These are phyloP conservation scores for Hydractinia symbiolongicarpus DNA, from an alignment of 30 jellyfish, hydroid and myxozoan genomes.

Conservation along the genomic window DNA sequence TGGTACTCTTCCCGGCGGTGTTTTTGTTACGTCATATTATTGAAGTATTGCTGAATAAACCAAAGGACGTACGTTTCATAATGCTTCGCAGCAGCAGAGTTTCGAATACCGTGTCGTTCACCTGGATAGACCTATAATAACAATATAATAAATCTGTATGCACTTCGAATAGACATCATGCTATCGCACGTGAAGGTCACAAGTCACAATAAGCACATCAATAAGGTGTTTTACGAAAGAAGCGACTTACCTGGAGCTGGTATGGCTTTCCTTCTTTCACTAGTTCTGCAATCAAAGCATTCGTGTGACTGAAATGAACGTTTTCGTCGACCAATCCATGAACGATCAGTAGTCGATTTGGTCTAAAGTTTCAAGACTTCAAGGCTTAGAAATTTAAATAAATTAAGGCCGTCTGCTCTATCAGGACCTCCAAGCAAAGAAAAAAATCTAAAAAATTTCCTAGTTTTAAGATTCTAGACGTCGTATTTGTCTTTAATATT, in stretches of 20 bases:
- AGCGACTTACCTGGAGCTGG: slow-evolving; percentile 59
- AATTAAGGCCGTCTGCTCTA: not conserved
- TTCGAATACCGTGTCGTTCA: slow-evolving; percentile 87
- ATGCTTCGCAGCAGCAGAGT: slow-evolving; percentile 83
- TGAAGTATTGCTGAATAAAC: slow-evolving; percentile 58
- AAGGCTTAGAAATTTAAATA: not conserved
- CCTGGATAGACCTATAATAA: slow-evolving; percentile 70
- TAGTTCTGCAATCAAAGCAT: slow-evolving; percentile 47
- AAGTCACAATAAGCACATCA: not conserved
- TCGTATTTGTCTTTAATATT: not conserved
- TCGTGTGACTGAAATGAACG: slow-evolving; percentile 88
- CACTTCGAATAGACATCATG: not conserved
- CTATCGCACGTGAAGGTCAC: too few relatives aligned
- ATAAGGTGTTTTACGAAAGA: not conserved
- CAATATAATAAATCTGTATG: not conserved
- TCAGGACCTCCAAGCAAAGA: not conserved
- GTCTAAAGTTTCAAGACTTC: slow-evolving; percentile 28
- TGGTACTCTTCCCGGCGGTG: not conserved
- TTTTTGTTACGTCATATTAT: not conserved
- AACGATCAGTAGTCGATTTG: slow-evolving; percentile 65
- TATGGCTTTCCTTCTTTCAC: slow-evolving; percentile 86
- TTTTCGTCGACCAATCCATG: slow-evolving; percentile 91
- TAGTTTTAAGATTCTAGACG: not conserved
- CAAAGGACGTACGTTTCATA: slow-evolving; percentile 60
- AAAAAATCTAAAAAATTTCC: not conserved